Conservation (phyloP, 2,797 vertebrate species). For the Rhinatrema bivittatum region DNA sequence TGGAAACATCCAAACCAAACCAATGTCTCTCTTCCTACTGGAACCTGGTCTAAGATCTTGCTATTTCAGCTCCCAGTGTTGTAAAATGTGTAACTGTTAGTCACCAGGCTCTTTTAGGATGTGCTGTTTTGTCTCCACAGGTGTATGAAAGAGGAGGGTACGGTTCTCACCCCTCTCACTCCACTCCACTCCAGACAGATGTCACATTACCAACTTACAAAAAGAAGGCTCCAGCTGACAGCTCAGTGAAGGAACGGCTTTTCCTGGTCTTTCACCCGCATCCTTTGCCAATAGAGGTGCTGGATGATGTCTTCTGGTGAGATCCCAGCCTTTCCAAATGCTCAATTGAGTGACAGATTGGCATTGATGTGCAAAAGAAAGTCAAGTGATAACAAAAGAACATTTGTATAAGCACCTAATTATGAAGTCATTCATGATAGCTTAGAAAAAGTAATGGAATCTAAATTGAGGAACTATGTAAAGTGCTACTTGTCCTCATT, state of each 20-base stretch:
- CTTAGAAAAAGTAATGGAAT: neutral
- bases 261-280: conserved; percentile 90
- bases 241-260: conserved; percentile 80
- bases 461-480: no score
- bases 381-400: neutral
- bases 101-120: no score
- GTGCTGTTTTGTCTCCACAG: conserved; percentile 25
- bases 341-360: neutral
- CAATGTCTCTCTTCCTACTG: no score
- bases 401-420: neutral
- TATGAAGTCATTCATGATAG: neutral
- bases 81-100: no score
- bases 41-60: no score
- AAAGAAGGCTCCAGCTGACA: conserved; percentile 79
- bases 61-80: no score
- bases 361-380: neutral
- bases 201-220: conserved; percentile 73
- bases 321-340: conserved; percentile 3
- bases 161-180: conserved; percentile 41
- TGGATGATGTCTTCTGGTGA: conserved; percentile 95
- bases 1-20: no score
- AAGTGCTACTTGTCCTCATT: no score
- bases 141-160: conserved; percentile 48
- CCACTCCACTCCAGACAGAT: conserved; percentile 79
- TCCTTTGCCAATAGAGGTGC: conserved; percentile 72